Conservation (phyloP, 1,140 invertebrate species). For the Plectrocnemia conspersa region DNA sequence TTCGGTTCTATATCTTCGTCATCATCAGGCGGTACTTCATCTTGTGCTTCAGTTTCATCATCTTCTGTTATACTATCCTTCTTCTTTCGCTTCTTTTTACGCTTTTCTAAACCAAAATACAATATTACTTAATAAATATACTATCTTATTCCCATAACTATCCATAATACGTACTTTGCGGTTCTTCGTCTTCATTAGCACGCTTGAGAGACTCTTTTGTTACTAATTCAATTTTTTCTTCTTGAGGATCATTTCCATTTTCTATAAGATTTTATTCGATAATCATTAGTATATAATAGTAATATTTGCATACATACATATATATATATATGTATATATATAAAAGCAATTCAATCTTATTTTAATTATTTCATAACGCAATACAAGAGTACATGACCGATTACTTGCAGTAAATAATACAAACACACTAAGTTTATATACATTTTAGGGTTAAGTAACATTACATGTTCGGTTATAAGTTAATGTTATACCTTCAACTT, state of each 20-base stretch:
- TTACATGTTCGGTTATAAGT: background rate
- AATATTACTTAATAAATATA: slow-evolving; percentile 9
- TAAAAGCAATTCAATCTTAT: no score
- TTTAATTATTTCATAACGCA: no score
- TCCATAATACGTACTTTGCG: slow-evolving; percentile 26
- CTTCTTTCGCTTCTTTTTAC: slow-evolving; percentile 33
- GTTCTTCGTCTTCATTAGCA: slow-evolving; percentile 27
- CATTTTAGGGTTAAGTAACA: background rate
- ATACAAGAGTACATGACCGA: no score
- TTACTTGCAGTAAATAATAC: no score
- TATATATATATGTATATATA: no score
- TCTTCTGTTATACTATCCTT: slow-evolving; percentile 32
- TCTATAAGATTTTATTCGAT: no score
- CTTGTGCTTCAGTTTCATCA: slow-evolving; percentile 37
- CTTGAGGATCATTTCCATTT: no score
- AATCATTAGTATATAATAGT: no score
- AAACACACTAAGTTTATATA: no score
- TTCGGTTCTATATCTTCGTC: slow-evolving; percentile 25
- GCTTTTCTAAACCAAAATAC: slow-evolving; percentile 20
- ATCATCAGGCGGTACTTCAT: slow-evolving; percentile 37
- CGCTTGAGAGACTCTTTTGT: slow-evolving; percentile 28
- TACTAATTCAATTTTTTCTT: no score
- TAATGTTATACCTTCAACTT: slow-evolving; percentile 7
- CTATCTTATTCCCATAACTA: slow-evolving; percentile 22
- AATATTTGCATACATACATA: no score